phyloP scores from a whole-genome alignment of 2,888 invertebrate genomes.

The Campoletis raptor region DNA sequence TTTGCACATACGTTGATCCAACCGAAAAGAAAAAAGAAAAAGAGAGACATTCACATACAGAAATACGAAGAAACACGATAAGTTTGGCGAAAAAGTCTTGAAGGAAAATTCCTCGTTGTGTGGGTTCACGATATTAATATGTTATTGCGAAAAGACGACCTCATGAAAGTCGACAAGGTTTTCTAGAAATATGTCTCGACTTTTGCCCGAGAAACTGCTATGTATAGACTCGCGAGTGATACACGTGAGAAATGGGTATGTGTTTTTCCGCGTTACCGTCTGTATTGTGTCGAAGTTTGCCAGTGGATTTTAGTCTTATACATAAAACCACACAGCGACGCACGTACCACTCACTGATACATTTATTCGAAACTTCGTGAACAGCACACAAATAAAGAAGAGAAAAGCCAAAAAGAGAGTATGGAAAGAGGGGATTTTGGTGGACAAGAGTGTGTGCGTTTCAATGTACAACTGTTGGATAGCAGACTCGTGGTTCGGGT shows the following conservation, averaged over 20 bases:
- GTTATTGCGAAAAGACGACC: constrained; percentile 84
- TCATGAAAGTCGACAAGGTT: constrained; percentile 85
- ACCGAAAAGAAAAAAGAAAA: constrained; percentile 67
- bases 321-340: constrained; percentile 7
- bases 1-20: constrained; percentile 77
- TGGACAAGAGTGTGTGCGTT: constrained; percentile 59
- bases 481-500: constrained; percentile 72
- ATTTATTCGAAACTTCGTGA: constrained; percentile 56
- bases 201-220: constrained; percentile 23
- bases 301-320: constrained; percentile 56
- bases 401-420: constrained; percentile 19
- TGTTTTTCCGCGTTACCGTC: constrained; percentile 57
- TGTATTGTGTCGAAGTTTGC: constrained; percentile 64
- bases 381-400: constrained; percentile 52
- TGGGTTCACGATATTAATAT: constrained; percentile 82
- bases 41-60: neutral
- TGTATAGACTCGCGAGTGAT: neutral
- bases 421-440: constrained; percentile 57
- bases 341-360: neutral
- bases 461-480: constrained; percentile 43
- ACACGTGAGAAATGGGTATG: constrained; percentile 45
- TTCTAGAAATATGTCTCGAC: constrained; percentile 82
- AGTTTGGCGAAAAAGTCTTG: constrained; percentile 75
- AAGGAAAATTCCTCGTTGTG: constrained; percentile 41
- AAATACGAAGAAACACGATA: constrained; percentile 72